Base-by-base conservation (phyloP, 2,888 invertebrate genomes). In the Spodoptera picta region DNA sequence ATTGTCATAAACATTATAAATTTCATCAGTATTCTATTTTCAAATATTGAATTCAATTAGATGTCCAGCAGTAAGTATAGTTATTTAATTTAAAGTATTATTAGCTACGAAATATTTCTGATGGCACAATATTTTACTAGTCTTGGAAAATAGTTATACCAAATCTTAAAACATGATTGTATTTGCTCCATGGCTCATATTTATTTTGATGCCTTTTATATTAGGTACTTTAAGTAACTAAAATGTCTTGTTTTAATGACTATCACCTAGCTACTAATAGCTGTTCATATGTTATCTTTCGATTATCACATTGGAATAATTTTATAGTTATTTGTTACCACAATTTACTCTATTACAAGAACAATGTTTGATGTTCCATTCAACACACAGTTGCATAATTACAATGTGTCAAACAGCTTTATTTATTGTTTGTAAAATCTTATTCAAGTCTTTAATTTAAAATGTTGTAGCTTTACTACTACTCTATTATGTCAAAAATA, bases 181-280 rank as follows among this genome's bases (percentile, higher is more conserved):
- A 47, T 50, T 60, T 52, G 11, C 11, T 57, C 61, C 73, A 50
- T 53, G 49, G 51, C 52, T 47, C 56, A 60, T 27, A 49, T 44
- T n/a, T 19, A 67, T 27, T 56, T 55, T 23, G 27, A 31, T 54
- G 49, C 49, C 41, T 45, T 49, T 56, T 44, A 50, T 9, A 55
- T 68, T 68, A 70, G 68, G 56, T 73, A 70, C 53, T 57, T 44
- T 50, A 43, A 57, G 68, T 68, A 70, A 67, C 73, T 54, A 61
- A 53, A 47, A 67, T 50, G 31, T 44, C 23, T 53, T 47, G 41
- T 41, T 23, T 19, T 19, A 19, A 44, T 31, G 43, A 66, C 36
- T 36, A 68, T 36, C 12, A 14, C 50, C 48, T 48, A 48, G 36
- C 50, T 69, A 59, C 49, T 56, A 63, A 54, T 53, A 69, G 65